Percentiles rank a stretch among this genome's conserved stretches.
Conservation (phyloP, 2,888 invertebrate species). For the Himalopsyche tibetana region DNA sequence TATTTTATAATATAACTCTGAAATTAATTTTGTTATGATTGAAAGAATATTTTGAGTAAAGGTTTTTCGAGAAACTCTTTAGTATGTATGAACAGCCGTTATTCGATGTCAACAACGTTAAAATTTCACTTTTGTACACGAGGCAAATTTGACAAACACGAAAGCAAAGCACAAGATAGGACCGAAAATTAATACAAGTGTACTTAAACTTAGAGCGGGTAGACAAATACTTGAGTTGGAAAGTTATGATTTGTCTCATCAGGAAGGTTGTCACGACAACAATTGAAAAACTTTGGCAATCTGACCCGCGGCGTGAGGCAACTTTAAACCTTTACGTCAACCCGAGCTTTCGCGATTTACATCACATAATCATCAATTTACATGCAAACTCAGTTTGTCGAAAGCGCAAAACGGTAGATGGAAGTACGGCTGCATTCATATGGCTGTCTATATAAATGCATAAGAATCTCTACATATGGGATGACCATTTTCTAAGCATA, state of each 20-base stretch:
- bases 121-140: not conserved
- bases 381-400: conserved; percentile 77
- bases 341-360: conserved; percentile 65
- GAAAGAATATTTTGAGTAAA: too few species aligned
- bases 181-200: conserved; percentile 26
- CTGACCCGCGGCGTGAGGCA: conserved; percentile 54
- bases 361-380: conserved; percentile 76
- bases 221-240: conserved; percentile 22
- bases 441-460: not conserved
- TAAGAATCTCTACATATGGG: not conserved
- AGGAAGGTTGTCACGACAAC: conserved; percentile 52
- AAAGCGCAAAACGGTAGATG: conserved; percentile 72
- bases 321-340: conserved; percentile 40
- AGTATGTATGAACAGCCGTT: too few species aligned
- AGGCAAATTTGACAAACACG: conserved; percentile 2
- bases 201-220: conserved; percentile 3
- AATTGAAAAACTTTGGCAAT: conserved; percentile 65
- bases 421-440: conserved; percentile 37
- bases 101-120: not conserved
- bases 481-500: not conserved
- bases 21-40: too few species aligned
- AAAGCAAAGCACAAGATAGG: conserved; percentile 8
- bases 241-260: conserved; percentile 54
- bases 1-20: too few species aligned
- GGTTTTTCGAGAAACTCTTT: too few species aligned